Base-by-base conservation (phyloP, 2,113 vertebrate species). In the Odobenus rosmarus region DNA sequence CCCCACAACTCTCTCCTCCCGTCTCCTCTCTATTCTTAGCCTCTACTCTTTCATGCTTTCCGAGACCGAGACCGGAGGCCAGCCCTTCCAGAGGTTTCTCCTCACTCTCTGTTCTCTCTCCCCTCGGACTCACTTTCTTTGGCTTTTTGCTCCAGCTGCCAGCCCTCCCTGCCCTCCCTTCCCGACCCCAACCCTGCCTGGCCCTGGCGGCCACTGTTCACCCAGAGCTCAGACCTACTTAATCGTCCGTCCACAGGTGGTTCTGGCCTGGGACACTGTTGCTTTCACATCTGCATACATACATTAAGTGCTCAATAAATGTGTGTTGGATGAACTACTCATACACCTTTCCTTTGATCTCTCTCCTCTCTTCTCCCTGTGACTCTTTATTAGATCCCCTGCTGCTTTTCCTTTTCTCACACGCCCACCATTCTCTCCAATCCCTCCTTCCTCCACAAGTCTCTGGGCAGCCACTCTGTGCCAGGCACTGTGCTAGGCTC, bases 11-110 rank as follows among this genome's bases (percentile, higher is more conserved):
- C 88, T 97, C 77, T 85, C 90, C 77, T 82, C 61, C 85, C 94
- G 64, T 87, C 80, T 83, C 88, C 39, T 95, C 97, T 96, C 96
- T 97, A 57, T 96, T 95, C 97, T 98, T 92, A 96, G 93, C 92
- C 42, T 94, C 69, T 23, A 42, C 93, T 95, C 80, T 96, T 96
- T 94, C 90, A 88, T 93, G 92, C 96, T 96, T 95, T 87, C 72
- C 8, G 79, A 95, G 83, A 69, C 72, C 8, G 79, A 95, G 83
- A 74, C 86, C 74, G 7, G 93, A 94, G 83, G 92, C 89, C 55
- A 18, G 69, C 21, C 95, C 87, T 96, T 90, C 87, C 84, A 69
- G 82, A 74, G 4, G 79, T 53, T 26, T 57, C 53, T 79, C 72
- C 74, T 61, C 33, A 1, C 26, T 46, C 36, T 77, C 74, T 18